These are phyloP conservation scores for Acinonyx jubatus DNA, from an alignment of 2,113 vertebrate species.

Conservation along the genomic window DNA sequence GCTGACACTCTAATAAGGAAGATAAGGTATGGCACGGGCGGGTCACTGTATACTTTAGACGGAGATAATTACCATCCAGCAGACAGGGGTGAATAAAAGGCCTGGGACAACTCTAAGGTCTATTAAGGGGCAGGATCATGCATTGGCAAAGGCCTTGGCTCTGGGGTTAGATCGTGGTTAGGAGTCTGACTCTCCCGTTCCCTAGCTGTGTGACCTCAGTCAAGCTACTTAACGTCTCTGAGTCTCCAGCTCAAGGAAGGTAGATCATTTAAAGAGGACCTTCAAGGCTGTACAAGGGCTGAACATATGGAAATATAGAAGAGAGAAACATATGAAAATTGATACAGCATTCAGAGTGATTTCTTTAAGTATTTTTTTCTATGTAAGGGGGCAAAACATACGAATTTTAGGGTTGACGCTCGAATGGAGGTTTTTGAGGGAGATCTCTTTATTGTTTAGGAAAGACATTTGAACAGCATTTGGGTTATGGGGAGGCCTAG, in stretches of 20 bases:
- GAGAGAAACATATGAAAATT: background rate
- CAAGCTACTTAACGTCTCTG: slow-evolving; percentile 26
- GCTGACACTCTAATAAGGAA: background rate
- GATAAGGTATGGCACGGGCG: background rate
- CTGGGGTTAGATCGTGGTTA: background rate
- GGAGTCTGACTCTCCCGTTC: background rate
- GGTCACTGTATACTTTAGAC: background rate
- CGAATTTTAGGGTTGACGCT: background rate
- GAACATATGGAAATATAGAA: background rate
- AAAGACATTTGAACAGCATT: background rate
- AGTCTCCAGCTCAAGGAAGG: background rate
- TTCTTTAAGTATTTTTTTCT: slow-evolving; percentile 48
- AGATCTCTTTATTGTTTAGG: slow-evolving; percentile 22
- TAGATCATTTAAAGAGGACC: background rate
- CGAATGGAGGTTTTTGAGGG: background rate
- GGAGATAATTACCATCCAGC: background rate
- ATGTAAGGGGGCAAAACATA: background rate
- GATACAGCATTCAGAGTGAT: background rate
- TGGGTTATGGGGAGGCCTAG: background rate
- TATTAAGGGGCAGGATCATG: background rate
- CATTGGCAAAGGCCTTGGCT: background rate
- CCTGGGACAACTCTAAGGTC: background rate
- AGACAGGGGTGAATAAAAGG: background rate
- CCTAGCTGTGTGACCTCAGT: background rate
- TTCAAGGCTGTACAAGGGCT: background rate